A percentile compares a stretch with the other conserved stretches of the same genome.
Conservation (phyloP, 2,888 invertebrate species). For the Aleiodes alternator region DNA sequence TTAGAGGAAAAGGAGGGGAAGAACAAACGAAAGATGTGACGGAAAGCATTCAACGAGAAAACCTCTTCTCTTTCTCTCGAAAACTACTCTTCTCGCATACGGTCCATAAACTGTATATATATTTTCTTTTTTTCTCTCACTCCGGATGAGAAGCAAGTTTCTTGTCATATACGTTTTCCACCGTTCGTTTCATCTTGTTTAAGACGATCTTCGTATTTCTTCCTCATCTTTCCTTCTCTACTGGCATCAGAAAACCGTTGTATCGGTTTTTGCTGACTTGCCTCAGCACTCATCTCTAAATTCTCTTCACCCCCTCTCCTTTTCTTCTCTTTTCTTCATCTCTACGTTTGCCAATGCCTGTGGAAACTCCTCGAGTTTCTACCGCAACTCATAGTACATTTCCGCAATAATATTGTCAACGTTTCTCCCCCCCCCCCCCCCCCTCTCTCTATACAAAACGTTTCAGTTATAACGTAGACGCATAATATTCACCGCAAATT, state of each 20-base stretch:
- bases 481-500: conserved; percentile 42
- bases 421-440: not conserved
- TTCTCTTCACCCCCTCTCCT: not conserved
- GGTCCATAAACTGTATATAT: conserved; percentile 32
- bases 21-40: conserved; percentile 26
- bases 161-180: conserved; percentile 20
- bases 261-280: conserved; percentile 39
- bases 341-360: conserved; percentile 4
- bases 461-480: conserved; percentile 2
- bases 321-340: not conserved
- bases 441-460: not conserved
- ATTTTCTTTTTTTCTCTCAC: no score
- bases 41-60: conserved; percentile 36
- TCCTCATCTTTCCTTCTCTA: conserved; percentile 16
- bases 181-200: conserved; percentile 39
- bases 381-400: conserved; percentile 38
- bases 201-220: conserved; percentile 33
- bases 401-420: conserved; percentile 40
- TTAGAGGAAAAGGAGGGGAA: not conserved
- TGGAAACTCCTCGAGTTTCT: conserved; percentile 14
- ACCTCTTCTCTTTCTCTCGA: conserved; percentile 1
- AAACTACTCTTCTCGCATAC: conserved; percentile 10
- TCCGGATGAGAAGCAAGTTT: conserved; percentile 38
- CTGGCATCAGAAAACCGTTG: conserved; percentile 35
- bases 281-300: conserved; percentile 35